Evolutionary conservation across 2,113 vertebrate genomes (phyloP).

Genomic region (Ptilonorhynchus violaceus): DNA sequence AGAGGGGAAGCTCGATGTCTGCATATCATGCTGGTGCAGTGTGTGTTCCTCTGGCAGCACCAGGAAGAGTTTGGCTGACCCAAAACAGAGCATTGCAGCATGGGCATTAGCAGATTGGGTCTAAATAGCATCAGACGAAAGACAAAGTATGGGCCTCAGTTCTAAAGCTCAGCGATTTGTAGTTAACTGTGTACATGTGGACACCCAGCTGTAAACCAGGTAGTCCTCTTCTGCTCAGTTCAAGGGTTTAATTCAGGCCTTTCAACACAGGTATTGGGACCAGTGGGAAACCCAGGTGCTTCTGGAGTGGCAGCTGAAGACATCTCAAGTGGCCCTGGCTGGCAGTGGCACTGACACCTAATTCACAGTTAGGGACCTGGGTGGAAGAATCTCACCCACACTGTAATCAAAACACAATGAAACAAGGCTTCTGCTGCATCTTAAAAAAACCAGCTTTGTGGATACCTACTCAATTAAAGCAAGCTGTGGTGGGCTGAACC

Average conservation of each 20-base stretch:
- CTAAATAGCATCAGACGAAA: not conserved
- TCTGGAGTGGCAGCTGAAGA: not conserved
- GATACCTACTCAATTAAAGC: not conserved
- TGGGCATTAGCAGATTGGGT: fast-evolving
- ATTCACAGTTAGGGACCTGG: not conserved
- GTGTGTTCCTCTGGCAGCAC: not conserved
- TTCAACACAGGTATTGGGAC: fast-evolving
- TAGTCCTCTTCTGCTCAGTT: not conserved
- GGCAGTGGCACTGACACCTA: not conserved
- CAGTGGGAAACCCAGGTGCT: not conserved
- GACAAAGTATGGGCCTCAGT: not conserved
- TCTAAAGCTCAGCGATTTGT: not conserved
- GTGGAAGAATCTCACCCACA: not conserved
- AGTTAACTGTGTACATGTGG: not conserved
- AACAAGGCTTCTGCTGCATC: not conserved
- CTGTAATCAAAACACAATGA: not conserved
- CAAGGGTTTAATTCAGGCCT: not conserved
- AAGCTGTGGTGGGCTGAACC: not conserved
- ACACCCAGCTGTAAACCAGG: not conserved
- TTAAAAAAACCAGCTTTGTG: not conserved
- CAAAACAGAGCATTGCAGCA: not conserved
- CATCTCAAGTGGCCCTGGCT: not conserved
- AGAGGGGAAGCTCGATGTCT: not conserved
- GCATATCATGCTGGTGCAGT: not conserved
- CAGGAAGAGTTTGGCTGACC: not conserved